Percentiles rank a stretch among this genome's conserved stretches.
Evolutionary conservation across 2,113 vertebrate genomes (phyloP).

Genomic region (Xiphorhynchus elegans): DNA sequence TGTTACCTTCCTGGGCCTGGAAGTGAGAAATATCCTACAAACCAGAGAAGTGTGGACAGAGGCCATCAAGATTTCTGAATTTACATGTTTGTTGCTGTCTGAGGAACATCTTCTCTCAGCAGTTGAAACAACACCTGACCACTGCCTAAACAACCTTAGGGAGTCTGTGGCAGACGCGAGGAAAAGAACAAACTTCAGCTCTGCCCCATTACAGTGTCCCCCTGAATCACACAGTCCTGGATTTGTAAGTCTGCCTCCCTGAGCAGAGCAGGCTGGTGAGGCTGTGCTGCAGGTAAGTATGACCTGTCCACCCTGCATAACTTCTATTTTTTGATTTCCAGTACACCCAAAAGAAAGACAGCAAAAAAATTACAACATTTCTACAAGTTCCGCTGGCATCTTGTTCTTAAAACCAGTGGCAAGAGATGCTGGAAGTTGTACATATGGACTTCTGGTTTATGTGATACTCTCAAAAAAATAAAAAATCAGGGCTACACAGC

Average conservation of each 20-base stretch:
- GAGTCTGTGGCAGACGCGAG: neutral
- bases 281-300: neutral
- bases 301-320: neutral
- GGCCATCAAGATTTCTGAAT: neutral
- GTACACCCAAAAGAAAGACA: neutral
- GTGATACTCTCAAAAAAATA: neutral
- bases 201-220: neutral
- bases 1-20: neutral
- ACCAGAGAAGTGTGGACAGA: neutral
- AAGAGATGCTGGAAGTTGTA: neutral
- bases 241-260: neutral
- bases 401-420: neutral
- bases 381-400: neutral
- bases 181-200: neutral
- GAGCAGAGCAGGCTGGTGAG: neutral
- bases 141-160: neutral
- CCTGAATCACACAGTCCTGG: accelerated
- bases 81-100: neutral
- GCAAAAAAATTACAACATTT: neutral
- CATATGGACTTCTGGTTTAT: neutral
- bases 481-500: neutral
- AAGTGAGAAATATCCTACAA: neutral
- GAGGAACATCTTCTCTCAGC: neutral
- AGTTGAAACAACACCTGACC: neutral
- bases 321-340: neutral